Conservation (phyloP, 35 echinoderm and acorn worm genomes). For the Apostichopus californicus region DNA sequence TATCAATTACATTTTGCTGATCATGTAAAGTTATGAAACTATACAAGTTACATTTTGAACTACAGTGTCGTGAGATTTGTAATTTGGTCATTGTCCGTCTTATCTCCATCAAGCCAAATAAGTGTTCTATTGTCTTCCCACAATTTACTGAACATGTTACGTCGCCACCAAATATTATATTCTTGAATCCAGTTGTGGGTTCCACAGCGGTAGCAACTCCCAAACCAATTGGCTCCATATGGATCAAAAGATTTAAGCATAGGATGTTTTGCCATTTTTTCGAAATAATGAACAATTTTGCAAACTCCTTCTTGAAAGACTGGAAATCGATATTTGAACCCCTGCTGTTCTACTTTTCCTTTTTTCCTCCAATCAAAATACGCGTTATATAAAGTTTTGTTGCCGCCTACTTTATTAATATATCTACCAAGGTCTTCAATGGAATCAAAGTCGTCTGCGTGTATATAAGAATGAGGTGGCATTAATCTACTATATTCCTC, state of each 20-base stretch:
- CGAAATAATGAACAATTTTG: neutral
- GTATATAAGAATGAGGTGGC: slow-evolving; percentile 39
- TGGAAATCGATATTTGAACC: neutral
- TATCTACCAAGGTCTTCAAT: slow-evolving; percentile 13
- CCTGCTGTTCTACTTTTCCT: neutral
- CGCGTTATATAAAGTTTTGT: slow-evolving; percentile 37
- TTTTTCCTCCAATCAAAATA: slow-evolving; percentile 19
- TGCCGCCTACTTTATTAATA: neutral
- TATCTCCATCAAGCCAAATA: neutral
- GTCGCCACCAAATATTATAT: slow-evolving; percentile 30
- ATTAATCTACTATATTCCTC: slow-evolving; percentile 5
- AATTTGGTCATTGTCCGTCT: too few relatives aligned
- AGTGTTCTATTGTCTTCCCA: slow-evolving; percentile 47
- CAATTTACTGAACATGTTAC: neutral
- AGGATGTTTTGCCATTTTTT: neutral
- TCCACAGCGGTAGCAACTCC: slow-evolving; percentile 48
- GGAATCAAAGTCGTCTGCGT: slow-evolving; percentile 39
- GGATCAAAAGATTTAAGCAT: neutral
- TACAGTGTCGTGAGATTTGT: too few relatives aligned
- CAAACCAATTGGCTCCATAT: slow-evolving; percentile 42
- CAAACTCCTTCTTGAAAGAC: slow-evolving; percentile 25
- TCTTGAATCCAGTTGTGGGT: slow-evolving; percentile 26
- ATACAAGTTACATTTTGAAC: too few relatives aligned
- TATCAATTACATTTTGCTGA: too few relatives aligned
- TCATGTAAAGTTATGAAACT: too few relatives aligned